Evolutionary conservation across 1,140 invertebrate species (phyloP).

Genomic region (Mycetomoellerius zeteki): DNA sequence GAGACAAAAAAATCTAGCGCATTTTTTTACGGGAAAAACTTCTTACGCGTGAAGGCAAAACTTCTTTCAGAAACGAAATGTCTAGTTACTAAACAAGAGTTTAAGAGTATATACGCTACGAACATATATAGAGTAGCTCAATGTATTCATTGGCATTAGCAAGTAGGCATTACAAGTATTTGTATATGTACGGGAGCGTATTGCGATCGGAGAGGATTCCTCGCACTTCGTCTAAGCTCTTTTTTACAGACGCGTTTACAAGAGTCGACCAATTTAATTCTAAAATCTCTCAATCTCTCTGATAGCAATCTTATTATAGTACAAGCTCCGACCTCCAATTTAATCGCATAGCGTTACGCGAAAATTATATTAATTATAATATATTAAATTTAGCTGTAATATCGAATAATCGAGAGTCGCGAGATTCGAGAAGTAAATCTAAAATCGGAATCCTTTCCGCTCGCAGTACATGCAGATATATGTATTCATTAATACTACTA

Average conservation of each 20-base stretch:
- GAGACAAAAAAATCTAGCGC: not conserved
- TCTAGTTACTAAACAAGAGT: slow-evolving; percentile 72
- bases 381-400: slow-evolving; percentile 35
- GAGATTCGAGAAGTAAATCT: slow-evolving; percentile 17
- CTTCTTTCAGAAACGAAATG: slow-evolving; percentile 68
- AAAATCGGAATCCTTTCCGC: slow-evolving; percentile 45
- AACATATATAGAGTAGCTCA: slow-evolving; percentile 77
- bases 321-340: not conserved
- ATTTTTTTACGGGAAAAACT: slow-evolving; percentile 69
- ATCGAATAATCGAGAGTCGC: slow-evolving; percentile 5
- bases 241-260: slow-evolving; percentile 41
- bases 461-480: slow-evolving; percentile 65
- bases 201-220: slow-evolving; percentile 68
- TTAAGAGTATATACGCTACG: slow-evolving; percentile 73
- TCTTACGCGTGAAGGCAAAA: slow-evolving; percentile 61
- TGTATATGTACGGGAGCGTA: slow-evolving; percentile 63
- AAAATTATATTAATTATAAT: slow-evolving; percentile 40
- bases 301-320: slow-evolving; percentile 32
- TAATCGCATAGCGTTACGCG: not conserved
- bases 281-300: slow-evolving; percentile 40
- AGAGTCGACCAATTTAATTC: slow-evolving; percentile 40
- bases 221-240: slow-evolving; percentile 1
- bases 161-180: slow-evolving; percentile 73
- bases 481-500: slow-evolving; percentile 72
- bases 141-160: slow-evolving; percentile 73